A percentile compares a stretch with the other conserved stretches of the same genome.
These are phyloP conservation scores for Myathropa florea DNA, from an alignment of 2,888 invertebrate genomes.

Conservation along the genomic window DNA sequence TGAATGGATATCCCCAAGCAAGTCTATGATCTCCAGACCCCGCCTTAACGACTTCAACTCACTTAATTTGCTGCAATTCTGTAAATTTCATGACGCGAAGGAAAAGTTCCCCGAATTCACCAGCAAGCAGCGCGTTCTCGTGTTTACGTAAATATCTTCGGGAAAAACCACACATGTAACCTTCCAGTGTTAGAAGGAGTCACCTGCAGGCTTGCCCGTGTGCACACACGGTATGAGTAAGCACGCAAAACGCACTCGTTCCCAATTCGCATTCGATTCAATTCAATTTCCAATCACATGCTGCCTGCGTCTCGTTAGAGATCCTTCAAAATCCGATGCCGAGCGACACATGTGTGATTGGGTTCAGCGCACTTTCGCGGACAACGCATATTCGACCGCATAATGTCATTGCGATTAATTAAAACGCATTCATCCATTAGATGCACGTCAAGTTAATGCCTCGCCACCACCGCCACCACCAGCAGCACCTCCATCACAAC, in stretches of 20 bases:
- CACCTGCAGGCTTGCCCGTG: neutral
- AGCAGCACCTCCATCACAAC: constrained; percentile 44
- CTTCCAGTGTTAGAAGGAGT: neutral
- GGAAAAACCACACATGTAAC: neutral
- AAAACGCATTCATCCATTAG: constrained; percentile 68
- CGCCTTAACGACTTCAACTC: too few species aligned
- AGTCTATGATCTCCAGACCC: too few species aligned
- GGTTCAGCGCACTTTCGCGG: constrained; percentile 70
- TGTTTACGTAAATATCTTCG: too few species aligned
- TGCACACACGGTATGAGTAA: neutral
- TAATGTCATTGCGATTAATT: constrained; percentile 71
- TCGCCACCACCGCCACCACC: constrained; percentile 51
- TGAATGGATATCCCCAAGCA: too few species aligned
- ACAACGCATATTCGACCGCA: constrained; percentile 69
- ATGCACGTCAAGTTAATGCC: constrained; percentile 51
- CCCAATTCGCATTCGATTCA: constrained; percentile 13
- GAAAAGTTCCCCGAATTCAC: neutral
- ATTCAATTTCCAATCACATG: constrained; percentile 30
- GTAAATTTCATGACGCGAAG: neutral
- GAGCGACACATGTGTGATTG: neutral
- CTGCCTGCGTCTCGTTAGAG: constrained; percentile 28
- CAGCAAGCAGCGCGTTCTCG: too few species aligned
- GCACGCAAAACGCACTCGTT: neutral
- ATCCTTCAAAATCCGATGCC: constrained; percentile 47
- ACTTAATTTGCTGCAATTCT: too few species aligned